These are phyloP conservation scores for Drosophila jambulina DNA, from an alignment of 1,140 invertebrate genomes.

Conservation along the genomic window DNA sequence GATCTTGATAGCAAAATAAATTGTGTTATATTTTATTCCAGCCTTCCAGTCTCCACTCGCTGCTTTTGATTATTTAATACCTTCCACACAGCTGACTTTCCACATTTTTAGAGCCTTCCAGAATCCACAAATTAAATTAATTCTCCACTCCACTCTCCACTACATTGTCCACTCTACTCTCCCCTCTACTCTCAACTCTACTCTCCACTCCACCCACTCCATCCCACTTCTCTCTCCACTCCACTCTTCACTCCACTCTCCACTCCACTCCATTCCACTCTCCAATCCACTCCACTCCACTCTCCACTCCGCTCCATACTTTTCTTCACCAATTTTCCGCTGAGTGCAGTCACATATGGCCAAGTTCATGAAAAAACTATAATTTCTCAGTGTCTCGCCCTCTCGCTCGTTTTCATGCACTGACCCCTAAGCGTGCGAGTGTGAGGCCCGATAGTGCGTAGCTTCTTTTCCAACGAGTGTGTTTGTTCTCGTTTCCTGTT, in stretches of 20 bases:
- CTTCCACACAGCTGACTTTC: background rate
- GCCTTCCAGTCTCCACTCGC: background rate
- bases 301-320: no score
- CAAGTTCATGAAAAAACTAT: background rate
- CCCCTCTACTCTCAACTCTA: no score
- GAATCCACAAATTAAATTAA: background rate
- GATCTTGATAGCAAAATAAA: no score
- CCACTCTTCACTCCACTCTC: no score
- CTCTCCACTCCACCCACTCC: no score
- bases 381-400: conserved; percentile 11
- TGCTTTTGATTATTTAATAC: background rate
- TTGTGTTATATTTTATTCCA: no score
- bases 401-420: conserved; percentile 33
- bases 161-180: no score
- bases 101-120: fast-evolving
- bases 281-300: no score
- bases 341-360: background rate
- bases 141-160: no score
- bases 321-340: background rate
- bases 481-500: background rate
- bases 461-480: background rate
- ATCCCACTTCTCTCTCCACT: no score
- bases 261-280: no score
- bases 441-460: conserved; percentile 6
- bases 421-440: background rate